Evolutionary conservation across 1,140 invertebrate genomes (phyloP), one percentile per base, ranked within the genome.

Genomic region (Diprion similis): DNA sequence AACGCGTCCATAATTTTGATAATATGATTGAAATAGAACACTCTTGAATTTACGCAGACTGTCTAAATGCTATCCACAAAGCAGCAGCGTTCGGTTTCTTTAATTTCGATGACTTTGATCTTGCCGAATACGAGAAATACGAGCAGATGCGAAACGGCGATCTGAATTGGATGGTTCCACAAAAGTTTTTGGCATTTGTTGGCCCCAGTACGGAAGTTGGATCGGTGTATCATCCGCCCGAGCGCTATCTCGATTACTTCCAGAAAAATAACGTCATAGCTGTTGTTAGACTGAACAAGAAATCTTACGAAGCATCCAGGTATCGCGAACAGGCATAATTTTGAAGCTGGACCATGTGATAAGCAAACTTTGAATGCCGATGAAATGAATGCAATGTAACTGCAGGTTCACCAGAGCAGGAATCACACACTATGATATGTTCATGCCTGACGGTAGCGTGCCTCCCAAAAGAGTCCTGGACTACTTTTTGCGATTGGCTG

Each of bases 91-190:
- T 94, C 76, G 93, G 94, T 69, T 98, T 99, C 86, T 96, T 99
- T 82, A 92, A 98, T 87, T 99, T 99, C 86, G 90, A 94, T 13
- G 95, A 96, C 82, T 99, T 99, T 87, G 94, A 99, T 89, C 91
- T 95, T 4, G 92, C 95, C n/a, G 97, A 99, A 85, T 99, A 99
- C 89, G 95, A 99, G 48, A 83, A 82, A 84, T 91, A 85, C 83
- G 92, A 85, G 86, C 91, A 92, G 87, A 90, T 95, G 64, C 90
- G 93, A 84, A 93, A 95, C 86, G 95, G 94, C 8, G 94, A 96
- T 86, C 89, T 97, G 68, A 95, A 95, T 86, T 96, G 95, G 95
- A 90, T 96, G 71, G 84, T 96, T 64, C 95, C 95, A 1, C 89
- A 92, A 76, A 96, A 96, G 87, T 94, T 95, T 79, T 82, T 96